Evolutionary conservation across 64 coral and sea anemone genomes (phyloP).

Genomic region (Trachythela sp.): DNA sequence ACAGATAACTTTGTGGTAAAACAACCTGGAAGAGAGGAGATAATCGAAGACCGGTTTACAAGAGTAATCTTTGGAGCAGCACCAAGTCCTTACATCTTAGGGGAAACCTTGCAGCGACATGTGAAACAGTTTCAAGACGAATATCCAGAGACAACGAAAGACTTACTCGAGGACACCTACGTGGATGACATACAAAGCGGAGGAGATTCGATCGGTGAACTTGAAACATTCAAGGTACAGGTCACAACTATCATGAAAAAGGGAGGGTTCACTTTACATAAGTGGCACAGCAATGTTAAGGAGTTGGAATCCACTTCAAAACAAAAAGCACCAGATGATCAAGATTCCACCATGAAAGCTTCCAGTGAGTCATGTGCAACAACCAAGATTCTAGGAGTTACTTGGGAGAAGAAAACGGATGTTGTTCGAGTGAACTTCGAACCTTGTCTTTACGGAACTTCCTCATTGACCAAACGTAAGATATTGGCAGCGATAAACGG

Average conservation of each 20-base stretch:
- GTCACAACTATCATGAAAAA: neutral
- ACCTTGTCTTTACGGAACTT: too few species aligned
- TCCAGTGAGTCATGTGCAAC: neutral
- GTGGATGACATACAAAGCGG: constrained; percentile 8
- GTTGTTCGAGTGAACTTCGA: constrained; percentile 21
- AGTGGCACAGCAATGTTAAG: neutral
- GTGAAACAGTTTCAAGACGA: neutral
- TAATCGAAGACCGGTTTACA: neutral
- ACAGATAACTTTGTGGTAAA: constrained; percentile 10
- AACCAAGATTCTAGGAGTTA: constrained; percentile 50
- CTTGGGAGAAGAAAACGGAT: constrained; percentile 45
- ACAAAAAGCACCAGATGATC: neutral
- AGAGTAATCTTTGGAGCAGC: neutral
- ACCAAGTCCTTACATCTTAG: neutral
- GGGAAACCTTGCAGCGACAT: neutral
- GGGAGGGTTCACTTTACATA: neutral
- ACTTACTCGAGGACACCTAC: constrained; percentile 40
- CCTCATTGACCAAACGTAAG: too few species aligned
- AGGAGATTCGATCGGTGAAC: neutral
- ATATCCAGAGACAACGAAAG: constrained; percentile 19
- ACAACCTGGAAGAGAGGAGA: neutral
- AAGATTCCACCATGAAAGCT: neutral
- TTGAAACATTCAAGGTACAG: neutral
- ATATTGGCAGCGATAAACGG: too few species aligned
- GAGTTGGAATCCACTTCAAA: neutral